Percentiles rank a stretch among this genome's conserved stretches.
Conservation (phyloP, 1,140 invertebrate genomes). For the Vanessa tameamea region DNA sequence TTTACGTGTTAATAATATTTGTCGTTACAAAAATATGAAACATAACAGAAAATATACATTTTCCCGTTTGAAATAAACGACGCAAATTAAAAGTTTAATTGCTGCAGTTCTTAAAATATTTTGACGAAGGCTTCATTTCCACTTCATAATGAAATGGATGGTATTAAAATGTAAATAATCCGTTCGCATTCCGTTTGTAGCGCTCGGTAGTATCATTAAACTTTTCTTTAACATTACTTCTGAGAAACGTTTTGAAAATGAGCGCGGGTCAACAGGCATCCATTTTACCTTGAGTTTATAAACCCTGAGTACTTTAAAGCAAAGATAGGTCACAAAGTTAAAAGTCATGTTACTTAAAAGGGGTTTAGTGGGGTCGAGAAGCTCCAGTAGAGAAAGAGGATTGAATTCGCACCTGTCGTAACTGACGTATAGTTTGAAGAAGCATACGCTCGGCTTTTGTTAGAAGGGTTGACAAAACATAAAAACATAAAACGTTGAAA, state of each 20-base stretch:
- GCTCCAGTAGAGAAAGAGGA: constrained; percentile 58
- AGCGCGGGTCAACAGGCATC: constrained; percentile 35
- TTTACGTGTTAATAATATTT: no score
- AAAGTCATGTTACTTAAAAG: constrained; percentile 80
- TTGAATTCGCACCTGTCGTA: constrained; percentile 53
- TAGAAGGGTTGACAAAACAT: constrained; percentile 1
- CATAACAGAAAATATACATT: no score
- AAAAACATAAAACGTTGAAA: no score
- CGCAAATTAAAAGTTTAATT: background rate
- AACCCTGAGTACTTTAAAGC: constrained; percentile 68
- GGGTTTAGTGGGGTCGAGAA: constrained; percentile 73
- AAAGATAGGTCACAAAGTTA: constrained; percentile 77
- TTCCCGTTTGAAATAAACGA: no score
- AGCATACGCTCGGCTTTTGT: constrained; percentile 37
- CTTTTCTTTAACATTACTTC: constrained; percentile 19
- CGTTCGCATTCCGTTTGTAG: constrained; percentile 19
- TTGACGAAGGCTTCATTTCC: constrained; percentile 19
- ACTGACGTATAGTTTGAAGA: constrained; percentile 37
- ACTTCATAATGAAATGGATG: constrained; percentile 26
- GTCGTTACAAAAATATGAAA: no score
- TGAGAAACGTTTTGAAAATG: constrained; percentile 23
- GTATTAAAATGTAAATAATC: constrained; percentile 23
- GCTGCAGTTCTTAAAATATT: constrained; percentile 15
- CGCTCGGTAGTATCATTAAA: constrained; percentile 16
- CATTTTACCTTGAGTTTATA: constrained; percentile 52